Percentiles rank a stretch among this genome's conserved stretches.
These are phyloP conservation scores for Acinonyx jubatus DNA, from an alignment of 2,113 vertebrate genomes.

Conservation along the genomic window DNA sequence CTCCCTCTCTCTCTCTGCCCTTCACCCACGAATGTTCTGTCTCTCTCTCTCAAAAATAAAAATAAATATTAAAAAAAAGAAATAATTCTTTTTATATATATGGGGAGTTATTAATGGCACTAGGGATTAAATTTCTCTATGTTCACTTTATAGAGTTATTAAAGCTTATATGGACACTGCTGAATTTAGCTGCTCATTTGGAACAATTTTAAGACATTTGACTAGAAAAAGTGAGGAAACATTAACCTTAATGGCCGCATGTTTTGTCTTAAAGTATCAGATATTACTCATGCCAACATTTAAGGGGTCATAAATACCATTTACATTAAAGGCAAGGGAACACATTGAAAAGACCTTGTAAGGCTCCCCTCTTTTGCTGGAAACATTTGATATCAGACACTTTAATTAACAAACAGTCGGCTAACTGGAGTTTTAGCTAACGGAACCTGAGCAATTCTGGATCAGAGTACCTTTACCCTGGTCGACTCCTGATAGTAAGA, in stretches of 20 bases:
- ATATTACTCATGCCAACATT: background rate
- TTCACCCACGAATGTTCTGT: too few relatives aligned
- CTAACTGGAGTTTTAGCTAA: background rate
- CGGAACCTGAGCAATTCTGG: background rate
- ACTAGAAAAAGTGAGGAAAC: background rate
- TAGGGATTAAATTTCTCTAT: background rate
- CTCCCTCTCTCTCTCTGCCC: too few relatives aligned
- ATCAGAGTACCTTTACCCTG: background rate
- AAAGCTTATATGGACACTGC: background rate
- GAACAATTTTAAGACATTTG: background rate
- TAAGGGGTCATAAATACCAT: background rate
- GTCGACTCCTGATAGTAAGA: background rate
- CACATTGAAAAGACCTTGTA: background rate
- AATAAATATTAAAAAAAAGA: too few relatives aligned
- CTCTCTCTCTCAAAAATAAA: too few relatives aligned
- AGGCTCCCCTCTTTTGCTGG: background rate
- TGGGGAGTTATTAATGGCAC: background rate
- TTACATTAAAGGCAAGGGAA: background rate
- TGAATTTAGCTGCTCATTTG: background rate
- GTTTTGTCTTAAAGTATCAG: background rate
- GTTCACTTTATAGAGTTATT: background rate
- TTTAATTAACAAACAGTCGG: background rate
- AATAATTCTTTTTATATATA: background rate
- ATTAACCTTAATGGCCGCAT: background rate
- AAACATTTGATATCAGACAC: background rate